Conservation (phyloP, 2,888 invertebrate genomes). For the Pharmacophagus antenor region DNA sequence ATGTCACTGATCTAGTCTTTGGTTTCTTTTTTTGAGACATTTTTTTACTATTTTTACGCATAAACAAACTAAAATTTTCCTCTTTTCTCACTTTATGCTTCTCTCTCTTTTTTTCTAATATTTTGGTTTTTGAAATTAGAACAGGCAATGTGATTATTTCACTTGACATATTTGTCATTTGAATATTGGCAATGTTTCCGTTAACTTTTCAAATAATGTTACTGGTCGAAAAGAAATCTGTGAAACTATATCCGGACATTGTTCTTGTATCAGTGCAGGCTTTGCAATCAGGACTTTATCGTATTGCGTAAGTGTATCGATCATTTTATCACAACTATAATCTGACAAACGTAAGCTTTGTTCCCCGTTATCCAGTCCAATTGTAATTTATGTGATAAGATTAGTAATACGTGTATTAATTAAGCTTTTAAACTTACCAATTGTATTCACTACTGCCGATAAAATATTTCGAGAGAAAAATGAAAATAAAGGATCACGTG, state of each 20-base stretch:
- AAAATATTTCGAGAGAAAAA: no score
- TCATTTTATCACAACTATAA: slow-evolving; percentile 2
- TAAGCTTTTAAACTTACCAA: background rate
- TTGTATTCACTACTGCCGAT: background rate
- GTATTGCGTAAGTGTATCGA: background rate
- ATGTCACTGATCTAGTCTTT: slow-evolving; percentile 40
- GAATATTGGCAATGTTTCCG: background rate
- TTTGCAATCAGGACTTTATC: background rate
- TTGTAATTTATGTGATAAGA: background rate
- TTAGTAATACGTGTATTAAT: background rate
- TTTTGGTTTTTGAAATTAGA: slow-evolving; percentile 64
- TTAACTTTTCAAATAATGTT: background rate
- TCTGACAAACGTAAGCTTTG: background rate
- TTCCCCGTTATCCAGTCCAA: background rate
- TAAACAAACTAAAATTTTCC: slow-evolving; percentile 47
- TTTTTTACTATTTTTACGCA: slow-evolving; percentile 46
- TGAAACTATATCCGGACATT: background rate
- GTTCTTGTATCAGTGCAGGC: slow-evolving; percentile 5
- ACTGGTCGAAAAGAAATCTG: background rate
- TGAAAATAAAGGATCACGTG: no score
- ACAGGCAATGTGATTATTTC: slow-evolving; percentile 59
- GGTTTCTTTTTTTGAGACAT: slow-evolving; percentile 49
- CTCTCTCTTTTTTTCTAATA: slow-evolving; percentile 54
- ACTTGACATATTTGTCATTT: background rate
- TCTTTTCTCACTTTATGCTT: slow-evolving; percentile 42